Percentiles rank a stretch among this genome's conserved stretches.
Evolutionary conservation across 2,888 invertebrate genomes (phyloP).

Genomic region (Aricia artaxerxes): DNA sequence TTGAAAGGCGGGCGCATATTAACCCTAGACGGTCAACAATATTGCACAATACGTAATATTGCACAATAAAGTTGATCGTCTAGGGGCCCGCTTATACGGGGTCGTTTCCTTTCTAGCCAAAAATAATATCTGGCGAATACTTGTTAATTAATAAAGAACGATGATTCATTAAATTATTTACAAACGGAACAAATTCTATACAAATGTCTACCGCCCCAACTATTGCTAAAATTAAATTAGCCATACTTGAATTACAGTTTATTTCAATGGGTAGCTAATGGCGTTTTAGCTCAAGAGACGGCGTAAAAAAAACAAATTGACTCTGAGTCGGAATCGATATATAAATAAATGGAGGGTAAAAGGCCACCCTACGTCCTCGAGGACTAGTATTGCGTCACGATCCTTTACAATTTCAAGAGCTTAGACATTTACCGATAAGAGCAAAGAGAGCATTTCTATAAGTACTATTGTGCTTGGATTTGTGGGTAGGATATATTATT

Average conservation of each 20-base stretch:
- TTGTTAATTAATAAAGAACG: too few relatives aligned
- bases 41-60: too few relatives aligned
- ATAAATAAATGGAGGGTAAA: slow-evolving; percentile 64
- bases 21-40: too few relatives aligned
- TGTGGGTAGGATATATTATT: background rate
- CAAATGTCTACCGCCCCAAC: background rate
- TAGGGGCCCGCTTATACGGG: too few relatives aligned
- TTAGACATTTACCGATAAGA: slow-evolving; percentile 12
- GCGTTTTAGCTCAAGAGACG: slow-evolving; percentile 34
- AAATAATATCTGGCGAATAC: too few relatives aligned
- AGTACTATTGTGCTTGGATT: background rate
- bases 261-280: background rate
- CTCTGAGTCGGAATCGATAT: slow-evolving; percentile 62
- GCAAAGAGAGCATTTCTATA: slow-evolving; percentile 10
- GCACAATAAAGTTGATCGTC: too few relatives aligned
- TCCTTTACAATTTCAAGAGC: slow-evolving; percentile 24
- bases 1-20: too few relatives aligned
- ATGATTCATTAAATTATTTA: background rate
- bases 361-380: slow-evolving; percentile 44
- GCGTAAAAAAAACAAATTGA: slow-evolving; percentile 50
- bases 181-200: background rate
- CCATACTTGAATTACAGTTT: background rate
- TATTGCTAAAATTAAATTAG: background rate
- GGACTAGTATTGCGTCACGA: slow-evolving; percentile 51
- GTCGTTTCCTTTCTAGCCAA: too few relatives aligned